Percentiles rank a stretch among this genome's conserved stretches.
Conservation (phyloP, 1,140 invertebrate species). For the Drosophila punjabiensis region DNA sequence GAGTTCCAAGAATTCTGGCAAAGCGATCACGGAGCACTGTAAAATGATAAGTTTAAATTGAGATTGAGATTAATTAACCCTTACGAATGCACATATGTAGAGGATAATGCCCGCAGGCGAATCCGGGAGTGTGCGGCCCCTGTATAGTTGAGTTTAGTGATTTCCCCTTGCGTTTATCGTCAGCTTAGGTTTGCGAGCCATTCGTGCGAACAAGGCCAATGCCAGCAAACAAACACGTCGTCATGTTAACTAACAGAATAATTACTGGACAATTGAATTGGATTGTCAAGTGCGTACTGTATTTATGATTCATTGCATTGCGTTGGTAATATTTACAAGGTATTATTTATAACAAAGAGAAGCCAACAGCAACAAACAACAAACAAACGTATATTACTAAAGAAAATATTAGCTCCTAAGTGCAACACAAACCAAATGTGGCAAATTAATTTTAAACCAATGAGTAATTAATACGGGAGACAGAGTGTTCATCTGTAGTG, state of each 20-base stretch:
- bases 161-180: constrained; percentile 51
- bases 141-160: constrained; percentile 71
- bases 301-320: constrained; percentile 74
- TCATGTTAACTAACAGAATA: constrained; percentile 80
- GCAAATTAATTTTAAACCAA: constrained; percentile 76
- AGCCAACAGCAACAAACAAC: constrained; percentile 40
- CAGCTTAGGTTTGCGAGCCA: constrained; percentile 53
- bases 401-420: constrained; percentile 55
- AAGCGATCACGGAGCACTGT: constrained; percentile 42
- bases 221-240: constrained; percentile 76
- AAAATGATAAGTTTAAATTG: constrained; percentile 53
- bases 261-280: constrained; percentile 67
- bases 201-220: constrained; percentile 71
- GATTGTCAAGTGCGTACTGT: constrained; percentile 66
- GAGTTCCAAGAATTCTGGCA: constrained; percentile 74
- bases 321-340: constrained; percentile 74
- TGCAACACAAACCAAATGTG: constrained; percentile 65
- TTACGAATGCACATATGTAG: constrained; percentile 42
- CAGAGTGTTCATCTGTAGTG: constrained; percentile 69
- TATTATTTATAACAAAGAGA: constrained; percentile 65
- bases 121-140: constrained; percentile 47
- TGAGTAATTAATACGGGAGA: constrained; percentile 44
- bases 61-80: constrained; percentile 18
- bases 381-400: constrained; percentile 43
- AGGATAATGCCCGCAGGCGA: constrained; percentile 7